A percentile compares a stretch with the other conserved stretches of the same genome.
phyloP scores from a whole-genome alignment of 2,113 vertebrate species.

The Barnardius zonarius region DNA sequence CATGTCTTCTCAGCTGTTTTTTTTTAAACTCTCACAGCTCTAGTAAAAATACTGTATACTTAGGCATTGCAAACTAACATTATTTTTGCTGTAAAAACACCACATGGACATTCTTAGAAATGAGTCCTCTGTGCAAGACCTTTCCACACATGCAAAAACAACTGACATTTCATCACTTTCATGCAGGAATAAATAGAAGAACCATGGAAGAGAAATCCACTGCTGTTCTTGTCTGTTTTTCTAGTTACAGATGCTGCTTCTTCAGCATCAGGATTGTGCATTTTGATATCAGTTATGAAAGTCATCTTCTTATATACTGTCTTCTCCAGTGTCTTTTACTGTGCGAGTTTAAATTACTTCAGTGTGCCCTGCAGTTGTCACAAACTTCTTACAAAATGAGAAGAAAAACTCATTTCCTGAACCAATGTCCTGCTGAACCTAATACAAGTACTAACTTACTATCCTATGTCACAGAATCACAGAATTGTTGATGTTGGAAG shows the following conservation, averaged over 20 bases:
- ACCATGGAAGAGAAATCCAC: conserved; percentile 20
- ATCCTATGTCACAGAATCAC: background rate
- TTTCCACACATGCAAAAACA: conserved; percentile 54
- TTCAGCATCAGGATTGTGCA: background rate
- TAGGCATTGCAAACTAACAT: conserved; percentile 61
- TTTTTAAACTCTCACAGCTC: conserved; percentile 48
- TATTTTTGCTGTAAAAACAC: conserved; percentile 74
- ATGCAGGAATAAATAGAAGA: conserved; percentile 32
- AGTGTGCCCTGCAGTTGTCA: background rate
- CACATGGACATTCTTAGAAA: conserved; percentile 21
- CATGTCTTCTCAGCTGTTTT: conserved; percentile 40
- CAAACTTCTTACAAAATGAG: background rate
- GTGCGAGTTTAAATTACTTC: background rate
- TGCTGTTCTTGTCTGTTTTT: background rate
- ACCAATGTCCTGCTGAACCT: background rate
- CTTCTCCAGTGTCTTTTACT: background rate
- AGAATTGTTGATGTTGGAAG: background rate
- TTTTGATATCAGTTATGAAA: background rate
- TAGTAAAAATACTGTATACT: conserved; percentile 62
- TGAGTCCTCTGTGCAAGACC: conserved; percentile 59
- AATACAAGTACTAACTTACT: background rate
- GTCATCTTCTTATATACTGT: background rate
- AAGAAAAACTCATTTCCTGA: background rate
- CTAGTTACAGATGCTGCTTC: background rate
- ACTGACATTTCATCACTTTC: conserved; percentile 63